Conservation (phyloP, 64 coral and sea anemone species). For the Actinia tenebrosa region DNA sequence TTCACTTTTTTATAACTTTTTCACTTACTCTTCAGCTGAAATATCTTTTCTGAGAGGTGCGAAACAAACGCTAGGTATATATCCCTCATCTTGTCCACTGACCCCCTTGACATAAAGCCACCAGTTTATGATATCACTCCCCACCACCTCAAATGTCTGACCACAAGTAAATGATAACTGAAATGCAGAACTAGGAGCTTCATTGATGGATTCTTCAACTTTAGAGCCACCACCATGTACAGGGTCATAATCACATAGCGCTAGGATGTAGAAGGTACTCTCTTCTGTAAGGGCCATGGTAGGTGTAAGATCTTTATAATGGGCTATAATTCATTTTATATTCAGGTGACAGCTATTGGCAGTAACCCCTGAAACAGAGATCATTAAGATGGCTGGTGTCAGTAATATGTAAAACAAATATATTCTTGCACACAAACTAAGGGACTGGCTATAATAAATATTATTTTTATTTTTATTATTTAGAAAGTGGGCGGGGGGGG, state of each 20-base stretch:
- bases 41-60: conserved; percentile 40
- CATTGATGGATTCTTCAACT: conserved; percentile 22
- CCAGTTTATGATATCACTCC: conserved; percentile 25
- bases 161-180: conserved; percentile 36
- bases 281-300: conserved; percentile 19
- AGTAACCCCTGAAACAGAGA: neutral
- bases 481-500: no score
- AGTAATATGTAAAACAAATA: no score
- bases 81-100: conserved; percentile 40
- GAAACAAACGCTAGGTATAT: conserved; percentile 48
- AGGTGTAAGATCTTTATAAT: neutral
- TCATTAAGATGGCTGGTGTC: neutral
- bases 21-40: conserved; percentile 33
- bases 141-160: conserved; percentile 49
- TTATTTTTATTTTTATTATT: no score
- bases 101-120: conserved; percentile 43
- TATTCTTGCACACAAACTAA: no score
- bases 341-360: neutral
- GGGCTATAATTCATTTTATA: neutral
- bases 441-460: no score
- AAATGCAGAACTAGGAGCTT: conserved; percentile 19
- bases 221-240: neutral
- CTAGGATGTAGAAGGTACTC: conserved; percentile 14
- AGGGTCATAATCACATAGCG: conserved; percentile 22
- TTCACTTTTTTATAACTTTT: no score